Base-by-base conservation (phyloP, 2,888 invertebrate genomes). In the Drosophila putrida region DNA sequence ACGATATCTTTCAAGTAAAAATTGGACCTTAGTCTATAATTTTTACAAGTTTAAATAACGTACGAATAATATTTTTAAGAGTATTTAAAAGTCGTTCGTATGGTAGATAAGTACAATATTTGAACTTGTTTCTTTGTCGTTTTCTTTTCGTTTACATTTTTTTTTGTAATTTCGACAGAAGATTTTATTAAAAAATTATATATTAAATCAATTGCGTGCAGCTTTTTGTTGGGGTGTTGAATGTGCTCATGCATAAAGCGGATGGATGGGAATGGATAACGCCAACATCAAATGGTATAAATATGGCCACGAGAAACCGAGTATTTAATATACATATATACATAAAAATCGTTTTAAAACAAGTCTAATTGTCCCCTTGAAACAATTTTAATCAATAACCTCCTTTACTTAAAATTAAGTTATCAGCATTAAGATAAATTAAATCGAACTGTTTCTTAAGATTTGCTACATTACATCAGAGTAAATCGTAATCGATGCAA, bases 191-290 rank as follows among this genome's bases (percentile, higher is more conserved):
- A 85, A 84, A 82, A 84, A 81, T 80, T 83, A 67, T 74, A 81
- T 84, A 85, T 84, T 84, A 84, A 84, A 84, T 84, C 83, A 84
- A 84, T 85, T 84, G 83, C 83, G 73, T 83, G 78, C 80, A 75
- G 85, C 80, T 78, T 80, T 78, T 57, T 55, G 67, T 44, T 54
- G 71, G 81, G 77, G 81, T 81, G 82, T 73, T 68, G 58, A 72
- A 80, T 84, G 82, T 83, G 81, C 63, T 79, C 82, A 84, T 67
- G 83, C 82, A 84, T 77, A 77, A 83, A 71, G 76, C 53, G 54
- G 61, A 13, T 70, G 59, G 63, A 13, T 20, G 33, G 59, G 41
- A 13, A n/a, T 8, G 15, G 15, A 3, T 39, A 15, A n/a, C 15
- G 33, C 49, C 47, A 54, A 63, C 63, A 47, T 46, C 43, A 75